Conservation (phyloP, 2,113 vertebrate species). For the Brachypteracias leptosomus region DNA sequence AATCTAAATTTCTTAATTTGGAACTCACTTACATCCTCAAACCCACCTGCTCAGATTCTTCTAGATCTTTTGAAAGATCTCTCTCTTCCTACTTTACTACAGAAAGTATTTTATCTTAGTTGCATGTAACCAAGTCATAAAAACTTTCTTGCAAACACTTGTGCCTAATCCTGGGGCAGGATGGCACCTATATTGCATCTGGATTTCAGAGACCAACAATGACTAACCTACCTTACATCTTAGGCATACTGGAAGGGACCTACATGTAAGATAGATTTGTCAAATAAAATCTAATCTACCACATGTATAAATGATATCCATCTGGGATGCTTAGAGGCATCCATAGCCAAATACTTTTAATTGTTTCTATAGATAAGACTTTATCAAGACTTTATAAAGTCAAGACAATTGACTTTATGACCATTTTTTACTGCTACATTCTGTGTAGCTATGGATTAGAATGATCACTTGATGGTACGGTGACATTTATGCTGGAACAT, state of each 20-base stretch:
- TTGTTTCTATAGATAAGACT: neutral
- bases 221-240: neutral
- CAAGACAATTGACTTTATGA: neutral
- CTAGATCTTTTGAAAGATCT: neutral
- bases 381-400: no score
- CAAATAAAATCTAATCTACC: neutral
- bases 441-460: neutral
- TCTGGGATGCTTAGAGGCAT: neutral
- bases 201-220: neutral
- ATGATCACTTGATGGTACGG: neutral
- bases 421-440: neutral
- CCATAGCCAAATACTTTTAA: neutral
- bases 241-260: neutral
- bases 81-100: neutral
- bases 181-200: neutral
- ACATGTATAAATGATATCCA: rapidly evolving
- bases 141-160: neutral
- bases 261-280: neutral
- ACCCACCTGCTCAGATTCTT: neutral
- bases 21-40: neutral
- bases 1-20: neutral
- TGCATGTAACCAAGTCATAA: neutral
- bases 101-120: neutral
- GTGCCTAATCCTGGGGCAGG: neutral
- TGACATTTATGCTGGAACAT: neutral